Evolutionary conservation across 2,113 vertebrate species (phyloP).

Genomic region (Otolemur garnettii): DNA sequence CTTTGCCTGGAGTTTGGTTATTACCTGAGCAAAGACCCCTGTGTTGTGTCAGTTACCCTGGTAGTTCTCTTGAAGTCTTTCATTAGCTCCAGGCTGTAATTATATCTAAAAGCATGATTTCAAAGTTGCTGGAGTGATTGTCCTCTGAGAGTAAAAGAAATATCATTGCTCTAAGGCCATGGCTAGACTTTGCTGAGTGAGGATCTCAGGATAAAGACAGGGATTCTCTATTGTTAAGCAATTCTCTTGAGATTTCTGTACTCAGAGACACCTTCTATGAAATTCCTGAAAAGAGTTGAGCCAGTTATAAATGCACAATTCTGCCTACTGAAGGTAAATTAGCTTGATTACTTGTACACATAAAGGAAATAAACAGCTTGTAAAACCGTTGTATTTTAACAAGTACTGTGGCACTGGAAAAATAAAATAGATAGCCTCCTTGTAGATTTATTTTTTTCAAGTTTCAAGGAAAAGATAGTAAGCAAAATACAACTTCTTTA

Average conservation of each 20-base stretch:
- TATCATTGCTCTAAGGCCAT: not conserved
- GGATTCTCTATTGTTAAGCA: not conserved
- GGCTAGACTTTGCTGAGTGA: not conserved
- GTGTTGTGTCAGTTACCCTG: not conserved
- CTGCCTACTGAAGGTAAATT: not conserved
- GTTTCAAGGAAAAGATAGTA: conserved; percentile 17
- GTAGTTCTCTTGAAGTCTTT: not conserved
- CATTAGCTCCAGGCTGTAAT: conserved; percentile 27
- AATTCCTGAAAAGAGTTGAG: conserved; percentile 8
- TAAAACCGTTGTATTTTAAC: not conserved
- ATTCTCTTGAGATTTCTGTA: conserved; percentile 13
- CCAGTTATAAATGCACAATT: not conserved
- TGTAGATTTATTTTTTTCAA: not conserved
- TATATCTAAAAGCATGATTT: not conserved
- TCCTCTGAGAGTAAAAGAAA: not conserved
- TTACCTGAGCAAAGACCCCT: not conserved
- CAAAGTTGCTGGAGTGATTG: not conserved
- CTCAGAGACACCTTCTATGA: not conserved
- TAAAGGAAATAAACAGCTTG: not conserved
- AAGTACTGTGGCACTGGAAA: not conserved
- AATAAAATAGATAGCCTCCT: not conserved
- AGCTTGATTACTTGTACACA: not conserved
- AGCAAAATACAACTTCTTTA: not conserved
- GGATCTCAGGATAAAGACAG: not conserved
- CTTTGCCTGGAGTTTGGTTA: not conserved